Conservation (phyloP, 2,888 invertebrate genomes). For the Athetis lepigone region DNA sequence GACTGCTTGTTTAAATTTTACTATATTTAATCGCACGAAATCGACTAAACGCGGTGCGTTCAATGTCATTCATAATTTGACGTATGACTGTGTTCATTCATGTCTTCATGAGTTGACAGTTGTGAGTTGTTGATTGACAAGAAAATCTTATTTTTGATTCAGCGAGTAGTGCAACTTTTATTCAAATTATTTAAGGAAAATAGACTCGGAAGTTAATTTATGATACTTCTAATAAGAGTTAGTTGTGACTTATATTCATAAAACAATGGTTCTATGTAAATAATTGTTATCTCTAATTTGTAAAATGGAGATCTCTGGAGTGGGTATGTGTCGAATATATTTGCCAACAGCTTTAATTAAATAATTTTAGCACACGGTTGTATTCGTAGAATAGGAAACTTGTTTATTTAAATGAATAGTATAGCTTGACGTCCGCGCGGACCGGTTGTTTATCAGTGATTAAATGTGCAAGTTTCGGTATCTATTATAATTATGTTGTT, state of each 20-base stretch:
- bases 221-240: constrained; percentile 25
- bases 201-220: constrained; percentile 32
- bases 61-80: constrained; percentile 15
- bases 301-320: constrained; percentile 84
- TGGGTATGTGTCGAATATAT: constrained; percentile 74
- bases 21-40: too few species aligned
- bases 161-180: constrained; percentile 35
- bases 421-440: constrained; percentile 12
- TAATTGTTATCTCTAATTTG: constrained; percentile 39
- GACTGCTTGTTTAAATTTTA: too few species aligned
- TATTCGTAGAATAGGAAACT: constrained; percentile 14
- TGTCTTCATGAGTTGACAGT: constrained; percentile 15
- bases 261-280: constrained; percentile 44
- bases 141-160: constrained; percentile 54
- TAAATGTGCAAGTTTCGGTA: constrained; percentile 37
- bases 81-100: not conserved
- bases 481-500: constrained; percentile 61
- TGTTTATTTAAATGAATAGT: constrained; percentile 31
- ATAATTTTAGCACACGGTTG: constrained; percentile 37
- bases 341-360: constrained; percentile 55
- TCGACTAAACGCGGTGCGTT: too few species aligned
- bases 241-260: constrained; percentile 26
- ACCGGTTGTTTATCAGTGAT: constrained; percentile 43
- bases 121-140: constrained; percentile 30
- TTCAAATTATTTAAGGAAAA: constrained; percentile 30